Evolutionary conservation across 2,113 vertebrate species (phyloP), one percentile per base, ranked within the genome.

Genomic region (Daboia siamensis): DNA sequence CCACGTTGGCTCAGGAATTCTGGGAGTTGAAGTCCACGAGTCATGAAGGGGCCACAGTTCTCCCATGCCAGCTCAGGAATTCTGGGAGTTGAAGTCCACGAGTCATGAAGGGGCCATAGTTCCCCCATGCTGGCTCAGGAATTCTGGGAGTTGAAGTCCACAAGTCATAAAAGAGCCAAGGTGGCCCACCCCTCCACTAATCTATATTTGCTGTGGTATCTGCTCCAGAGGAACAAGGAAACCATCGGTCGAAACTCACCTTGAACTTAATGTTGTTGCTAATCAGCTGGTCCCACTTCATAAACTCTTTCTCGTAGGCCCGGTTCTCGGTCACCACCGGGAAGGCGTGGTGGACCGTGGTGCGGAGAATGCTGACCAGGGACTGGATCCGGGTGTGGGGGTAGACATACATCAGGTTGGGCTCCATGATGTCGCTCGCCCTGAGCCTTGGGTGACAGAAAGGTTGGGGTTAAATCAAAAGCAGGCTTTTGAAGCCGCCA

Each of bases 211-310:
- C 69, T 6, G 33, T 0, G 1, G 69, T 1, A 39, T 21, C 69
- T 39, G 5, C n/a, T 39, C 69, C n/a, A 74, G 69, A 33, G 69
- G n/a, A 20, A 39, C 69, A n/a, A 54, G 51, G 9, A 13, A 12
- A 21, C 1, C 8, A 0, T 26, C n/a, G 2, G 7, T 51, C 20
- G 2, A n/a, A 24, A 8, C 39, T 20, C 92, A 99, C 99, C 98
- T 99, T 99, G 97, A 99, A 99, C 87, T 96, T 98, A 92, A 99
- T 99, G 96, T 99, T 99, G 97, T 99, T 99, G 96, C 99, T 99
- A 95, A 99, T 98, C 48, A 99, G 98, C 39, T 99, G 99, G 96
- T 99, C 99, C 86, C 98, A 99, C 94, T 99, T 99, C 98, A 99
- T 99, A 96, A 99, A 99, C 93, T 99, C 99, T 93, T 97, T 98